Conservation (phyloP, 2,113 vertebrate genomes). For the Phalacrocorax brasilianus region DNA sequence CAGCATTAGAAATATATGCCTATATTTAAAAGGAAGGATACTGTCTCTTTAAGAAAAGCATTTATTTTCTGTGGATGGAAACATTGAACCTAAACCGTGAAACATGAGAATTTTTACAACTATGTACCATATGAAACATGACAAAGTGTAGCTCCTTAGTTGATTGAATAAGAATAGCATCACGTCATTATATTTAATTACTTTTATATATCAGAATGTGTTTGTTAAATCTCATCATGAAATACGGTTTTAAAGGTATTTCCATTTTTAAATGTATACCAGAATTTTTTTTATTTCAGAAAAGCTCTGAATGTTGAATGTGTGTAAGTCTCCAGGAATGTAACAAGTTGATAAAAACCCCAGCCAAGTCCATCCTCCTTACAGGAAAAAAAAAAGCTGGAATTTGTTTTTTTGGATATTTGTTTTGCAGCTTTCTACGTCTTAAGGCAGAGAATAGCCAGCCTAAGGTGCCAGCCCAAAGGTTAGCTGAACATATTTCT, state of each 20-base stretch:
- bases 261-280: conserved; percentile 76
- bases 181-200: conserved; percentile 61
- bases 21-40: conserved; percentile 58
- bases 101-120: conserved; percentile 5
- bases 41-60: conserved; percentile 65
- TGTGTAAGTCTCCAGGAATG: conserved; percentile 83
- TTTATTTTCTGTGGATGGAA: conserved; percentile 53
- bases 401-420: conserved; percentile 93
- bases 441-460: conserved; percentile 97
- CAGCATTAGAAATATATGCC: background rate
- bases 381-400: conserved; percentile 74
- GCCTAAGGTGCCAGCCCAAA: conserved; percentile 97
- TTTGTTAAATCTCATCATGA: conserved; percentile 55
- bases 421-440: conserved; percentile 99
- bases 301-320: conserved; percentile 77
- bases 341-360: conserved; percentile 81
- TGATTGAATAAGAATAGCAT: conserved; percentile 68
- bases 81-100: background rate
- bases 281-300: conserved; percentile 81
- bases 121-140: background rate
- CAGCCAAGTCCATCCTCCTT: conserved; percentile 82
- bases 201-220: conserved; percentile 49
- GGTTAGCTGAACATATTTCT: conserved; percentile 94
- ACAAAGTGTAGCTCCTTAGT: background rate
- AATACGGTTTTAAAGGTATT: conserved; percentile 69